These are phyloP conservation scores for Diadegma fenestrale DNA, from an alignment of 2,888 invertebrate species.

Conservation along the genomic window DNA sequence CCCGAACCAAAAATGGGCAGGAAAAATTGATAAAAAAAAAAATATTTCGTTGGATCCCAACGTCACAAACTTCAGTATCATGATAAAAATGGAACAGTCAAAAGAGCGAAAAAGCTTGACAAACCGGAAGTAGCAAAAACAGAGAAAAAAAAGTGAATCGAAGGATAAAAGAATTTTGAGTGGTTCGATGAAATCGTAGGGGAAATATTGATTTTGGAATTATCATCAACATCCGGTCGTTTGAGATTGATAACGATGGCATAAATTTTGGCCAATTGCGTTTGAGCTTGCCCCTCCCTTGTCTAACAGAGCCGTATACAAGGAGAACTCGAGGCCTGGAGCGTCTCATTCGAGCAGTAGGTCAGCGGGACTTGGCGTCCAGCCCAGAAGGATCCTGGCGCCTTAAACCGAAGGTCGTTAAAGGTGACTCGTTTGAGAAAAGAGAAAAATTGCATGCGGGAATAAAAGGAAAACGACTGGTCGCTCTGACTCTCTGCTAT, in stretches of 20 bases:
- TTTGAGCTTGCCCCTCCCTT: background rate
- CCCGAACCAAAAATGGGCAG: no score
- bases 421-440: background rate
- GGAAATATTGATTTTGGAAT: background rate
- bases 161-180: background rate
- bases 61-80: no score
- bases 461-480: background rate
- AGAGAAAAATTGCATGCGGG: background rate
- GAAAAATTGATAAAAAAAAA: no score
- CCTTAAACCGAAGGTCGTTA: background rate
- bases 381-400: conserved; percentile 1
- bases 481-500: background rate
- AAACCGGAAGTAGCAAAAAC: background rate
- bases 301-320: background rate
- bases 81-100: background rate
- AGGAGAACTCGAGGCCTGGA: background rate
- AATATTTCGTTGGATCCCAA: no score
- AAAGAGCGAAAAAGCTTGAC: background rate
- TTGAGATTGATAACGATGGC: background rate
- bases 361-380: conserved; percentile 38
- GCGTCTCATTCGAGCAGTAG: conserved; percentile 1
- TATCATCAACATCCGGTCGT: background rate
- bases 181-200: background rate
- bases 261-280: background rate
- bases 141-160: background rate